phyloP scores from a whole-genome alignment of 2,113 vertebrate genomes.

The Carlito syrichta region DNA sequence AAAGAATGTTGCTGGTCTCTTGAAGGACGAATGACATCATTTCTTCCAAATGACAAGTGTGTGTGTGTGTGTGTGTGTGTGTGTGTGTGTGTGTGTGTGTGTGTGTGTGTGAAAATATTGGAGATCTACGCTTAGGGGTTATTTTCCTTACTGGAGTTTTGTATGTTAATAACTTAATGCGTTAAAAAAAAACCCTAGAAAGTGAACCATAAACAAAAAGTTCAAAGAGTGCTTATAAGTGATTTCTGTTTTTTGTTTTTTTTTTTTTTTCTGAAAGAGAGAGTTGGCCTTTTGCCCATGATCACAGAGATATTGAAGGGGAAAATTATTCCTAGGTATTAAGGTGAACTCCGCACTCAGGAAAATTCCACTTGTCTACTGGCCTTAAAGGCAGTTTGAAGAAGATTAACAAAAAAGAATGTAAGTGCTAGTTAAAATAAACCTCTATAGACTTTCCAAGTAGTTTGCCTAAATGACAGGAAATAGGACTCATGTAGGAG shows the following conservation, averaged over 20 bases:
- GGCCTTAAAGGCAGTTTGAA: not conserved
- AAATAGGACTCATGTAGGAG: not conserved
- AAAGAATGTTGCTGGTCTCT: not conserved
- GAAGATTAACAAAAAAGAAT: not conserved
- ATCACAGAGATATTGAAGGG: not conserved
- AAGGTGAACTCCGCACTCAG: not conserved
- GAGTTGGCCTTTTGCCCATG: not conserved
- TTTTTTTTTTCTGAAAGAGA: not conserved
- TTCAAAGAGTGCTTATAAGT: not conserved
- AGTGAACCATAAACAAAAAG: not conserved
- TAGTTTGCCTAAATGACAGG: not conserved
- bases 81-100: not conserved
- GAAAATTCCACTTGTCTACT: not conserved
- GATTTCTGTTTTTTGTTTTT: not conserved
- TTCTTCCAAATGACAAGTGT: not conserved
- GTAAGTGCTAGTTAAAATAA: not conserved
- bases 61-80: not conserved
- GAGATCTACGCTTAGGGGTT: not conserved
- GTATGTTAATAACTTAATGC: not conserved
- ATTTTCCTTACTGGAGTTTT: not conserved
- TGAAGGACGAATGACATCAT: not conserved
- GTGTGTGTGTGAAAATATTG: not conserved
- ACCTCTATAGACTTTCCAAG: not conserved
- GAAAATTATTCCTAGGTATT: not conserved
- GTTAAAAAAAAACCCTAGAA: not conserved